Base-by-base conservation (phyloP, 2,113 vertebrate genomes). In the Podilymbus podiceps region DNA sequence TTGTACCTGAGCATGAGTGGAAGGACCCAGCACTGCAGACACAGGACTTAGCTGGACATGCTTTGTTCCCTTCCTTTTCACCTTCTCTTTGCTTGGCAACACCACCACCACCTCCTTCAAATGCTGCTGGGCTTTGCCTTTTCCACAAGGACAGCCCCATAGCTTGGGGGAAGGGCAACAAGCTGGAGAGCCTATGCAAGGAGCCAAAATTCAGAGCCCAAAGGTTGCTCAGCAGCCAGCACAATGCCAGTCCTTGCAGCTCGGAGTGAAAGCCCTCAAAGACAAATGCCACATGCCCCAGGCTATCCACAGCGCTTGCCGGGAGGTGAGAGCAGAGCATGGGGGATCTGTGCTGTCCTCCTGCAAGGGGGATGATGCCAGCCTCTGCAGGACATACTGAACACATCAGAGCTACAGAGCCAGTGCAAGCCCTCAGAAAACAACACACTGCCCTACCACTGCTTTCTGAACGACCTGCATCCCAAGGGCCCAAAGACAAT, bases 121-220 rank as follows among this genome's bases (percentile, higher is more conserved):
- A 68, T 27, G 5, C 21, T 31, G 24, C 38, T 76, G 63, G 59
- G n/a, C 44, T 93, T 93, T 18, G 12, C 66, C 49, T 25, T 63
- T 84, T 30, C 40, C 28, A n/a, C 15, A 23, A 44, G 40, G 33
- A 64, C 25, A 76, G 58, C 18, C 17, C 28, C 14, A 7, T 12
- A 58, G 60, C 25, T 21, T 1, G 0, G 12, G 19, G 11, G 8
- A 73, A 47, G 15, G 72, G 42, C 27, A 69, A 23, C 0, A 0
- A 75, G 42, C 20, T 68, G 44, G 62, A 50, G 17, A 55, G 9
- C 28, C 33, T 16, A 53, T 33, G 16, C 53, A 90, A 83, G 69
- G 55, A 23, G 15, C 31, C 60, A 64, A 50, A 75, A 67, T 49
- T 52, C 71, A 69, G 73, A 85, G 40, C 31, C 30, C 12, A 3